Base-by-base conservation (phyloP, 1,140 invertebrate genomes). In the Sinonovacula constricta region DNA sequence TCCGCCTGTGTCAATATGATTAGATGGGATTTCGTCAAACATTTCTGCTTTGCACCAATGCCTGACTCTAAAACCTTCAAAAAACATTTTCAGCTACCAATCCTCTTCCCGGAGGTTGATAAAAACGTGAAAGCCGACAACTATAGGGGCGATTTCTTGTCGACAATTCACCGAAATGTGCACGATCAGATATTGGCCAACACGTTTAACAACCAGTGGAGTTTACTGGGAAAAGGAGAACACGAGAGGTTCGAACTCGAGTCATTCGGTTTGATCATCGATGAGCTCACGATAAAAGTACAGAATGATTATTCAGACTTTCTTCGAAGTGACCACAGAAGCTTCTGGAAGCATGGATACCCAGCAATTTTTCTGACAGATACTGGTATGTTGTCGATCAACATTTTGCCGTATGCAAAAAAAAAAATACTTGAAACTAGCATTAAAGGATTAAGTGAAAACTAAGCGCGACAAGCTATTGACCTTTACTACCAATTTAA, bases 321-420 rank as follows among this genome's bases (percentile, higher is more conserved):
- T 28, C 49, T 71, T n/a, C 24, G 69, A 18, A 71, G 69, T 28
- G 69, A 71, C 49, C 69, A 71, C 34, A 5, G 14, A 3, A 71
- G 62, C 36, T 60, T 71, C 56, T 71, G 69, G 69, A 30, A 1
- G 18, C 34, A 59, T 34, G 62, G 45, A 22, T 49, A 60, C n/a
- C 69, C 69, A 18, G 69, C 69, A 5, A 71, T 71, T 10, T 71
- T 71, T 28, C 54, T 71, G 0, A 60, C 69, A 22, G 69, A 71
- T 30, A 45, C 69, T 15, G 69, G 69, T 71, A 71, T n/a, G n/a
- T n/a, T n/a, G n/a, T n/a, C n/a, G n/a, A n/a, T n/a, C n/a, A n/a
- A n/a, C n/a, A n/a, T n/a, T n/a, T n/a, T n/a, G n/a, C n/a, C n/a
- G n/a, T n/a, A n/a, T n/a, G n/a, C n/a, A n/a, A n/a, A n/a, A n/a